A percentile compares a stretch with the other conserved stretches of the same genome.
These are phyloP conservation scores for Hylaeus volcanicus DNA, from an alignment of 1,140 invertebrate species.

Conservation along the genomic window DNA sequence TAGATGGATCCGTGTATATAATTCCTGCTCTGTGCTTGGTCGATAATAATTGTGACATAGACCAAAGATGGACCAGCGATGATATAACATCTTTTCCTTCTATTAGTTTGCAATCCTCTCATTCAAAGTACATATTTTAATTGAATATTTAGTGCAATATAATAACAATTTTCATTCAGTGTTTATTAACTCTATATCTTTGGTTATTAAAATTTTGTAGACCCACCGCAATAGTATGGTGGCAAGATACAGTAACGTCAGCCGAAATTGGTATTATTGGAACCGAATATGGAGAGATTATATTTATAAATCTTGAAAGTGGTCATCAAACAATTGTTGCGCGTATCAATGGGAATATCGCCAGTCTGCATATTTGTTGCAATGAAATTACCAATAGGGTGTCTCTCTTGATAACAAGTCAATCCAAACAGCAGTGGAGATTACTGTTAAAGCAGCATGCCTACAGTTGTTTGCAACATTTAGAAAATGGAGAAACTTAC, in stretches of 20 bases:
- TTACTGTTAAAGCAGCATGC: constrained; percentile 84
- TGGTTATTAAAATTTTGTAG: constrained; percentile 58
- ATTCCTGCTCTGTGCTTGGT: constrained; percentile 83
- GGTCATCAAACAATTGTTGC: constrained; percentile 85
- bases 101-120: constrained; percentile 80
- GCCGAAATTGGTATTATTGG: constrained; percentile 86
- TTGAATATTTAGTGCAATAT: constrained; percentile 1
- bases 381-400: constrained; percentile 86
- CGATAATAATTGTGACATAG: constrained; percentile 80
- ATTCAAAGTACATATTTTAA: constrained; percentile 77
- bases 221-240: constrained; percentile 84
- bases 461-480: constrained; percentile 82
- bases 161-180: background rate
- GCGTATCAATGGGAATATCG: constrained; percentile 83
- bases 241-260: constrained; percentile 84
- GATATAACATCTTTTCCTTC: constrained; percentile 81
- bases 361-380: constrained; percentile 84
- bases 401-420: constrained; percentile 86
- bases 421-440: constrained; percentile 84
- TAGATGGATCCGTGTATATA: constrained; percentile 83
- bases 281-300: constrained; percentile 86
- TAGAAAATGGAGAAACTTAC: constrained; percentile 74
- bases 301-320: constrained; percentile 86
- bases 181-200: background rate
- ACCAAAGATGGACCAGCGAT: constrained; percentile 83